Evolutionary conservation across 2,888 invertebrate species (phyloP), one percentile per base, ranked within the genome.

Genomic region (Cactoblastis cactorum): DNA sequence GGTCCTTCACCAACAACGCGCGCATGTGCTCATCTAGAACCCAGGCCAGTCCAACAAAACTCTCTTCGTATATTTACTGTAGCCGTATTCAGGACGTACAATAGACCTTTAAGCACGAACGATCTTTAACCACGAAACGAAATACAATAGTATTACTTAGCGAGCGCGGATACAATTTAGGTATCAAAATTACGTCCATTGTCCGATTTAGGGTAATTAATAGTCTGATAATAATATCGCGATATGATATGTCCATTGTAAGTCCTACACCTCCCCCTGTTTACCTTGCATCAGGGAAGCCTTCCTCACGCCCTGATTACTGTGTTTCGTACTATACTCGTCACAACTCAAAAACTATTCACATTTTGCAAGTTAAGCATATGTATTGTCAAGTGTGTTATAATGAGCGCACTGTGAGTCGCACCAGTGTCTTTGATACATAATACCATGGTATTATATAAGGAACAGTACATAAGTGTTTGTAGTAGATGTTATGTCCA

Each of bases 291-390:
- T 67, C 73, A 75, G 70, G 65, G 73, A 74, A 77, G 74, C 77
- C 81, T 76, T 78, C 76, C 82, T 82, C 83, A 81, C 87, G 89
- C 88, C 87, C 88, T 87, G 86, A 86, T 85, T 76, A 66, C 65
- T 64, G 58, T 62, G 62, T 63, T 62, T 59, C 61, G 56, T 63
- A 62, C 68, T 69, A 66, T 61, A 65, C 69, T 69, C 71, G 72
- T 74, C 80, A 80, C 85, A 78, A 83, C 88, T 89, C 89, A 89
- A 89, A 89, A 89, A 89, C 89, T 89, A 89, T 89, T 89, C 89
- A 89, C 89, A 87, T 72, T 74, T 76, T 63, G 58, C 19, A 65
- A 66, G 66, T 71, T 71, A 74, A 74, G 73, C 76, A 76, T 76
- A 82, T 82, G 79, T 80, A 73, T 80, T 78, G 79, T 77, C 75